Evolutionary conservation across 2,113 vertebrate genomes (phyloP).

Genomic region (Agelaius tricolor): DNA sequence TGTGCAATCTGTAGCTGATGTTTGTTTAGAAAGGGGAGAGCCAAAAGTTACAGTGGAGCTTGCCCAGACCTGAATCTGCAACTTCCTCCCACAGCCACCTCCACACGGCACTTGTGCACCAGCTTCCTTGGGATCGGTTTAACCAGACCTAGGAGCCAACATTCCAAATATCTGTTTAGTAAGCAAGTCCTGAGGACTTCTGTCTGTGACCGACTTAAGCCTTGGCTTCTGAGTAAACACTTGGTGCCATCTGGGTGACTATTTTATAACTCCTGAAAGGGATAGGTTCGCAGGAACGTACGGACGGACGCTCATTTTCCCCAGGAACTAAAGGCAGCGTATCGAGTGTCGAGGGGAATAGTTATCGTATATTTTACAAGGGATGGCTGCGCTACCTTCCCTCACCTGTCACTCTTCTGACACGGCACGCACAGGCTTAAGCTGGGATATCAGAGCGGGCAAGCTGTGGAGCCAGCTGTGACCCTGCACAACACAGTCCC

Average conservation of each 20-base stretch:
- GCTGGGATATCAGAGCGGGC: slow-evolving; percentile 30
- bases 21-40: slow-evolving; percentile 37
- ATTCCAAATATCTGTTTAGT: slow-evolving; percentile 76
- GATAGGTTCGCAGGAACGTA: slow-evolving; percentile 50
- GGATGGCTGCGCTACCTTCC: slow-evolving; percentile 36
- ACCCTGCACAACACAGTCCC: slow-evolving; percentile 1
- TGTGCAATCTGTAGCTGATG: not conserved
- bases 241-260: slow-evolving; percentile 75
- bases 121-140: slow-evolving; percentile 63
- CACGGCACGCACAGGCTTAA: slow-evolving; percentile 46
- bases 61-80: slow-evolving; percentile 16
- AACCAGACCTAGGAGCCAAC: slow-evolving; percentile 49
- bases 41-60: not conserved
- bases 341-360: slow-evolving; percentile 63
- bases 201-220: slow-evolving; percentile 71
- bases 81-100: slow-evolving; percentile 20
- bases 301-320: slow-evolving; percentile 39
- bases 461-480: slow-evolving; percentile 29
- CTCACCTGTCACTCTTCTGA: slow-evolving; percentile 75
- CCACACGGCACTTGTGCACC: not conserved
- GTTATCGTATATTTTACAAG: slow-evolving; percentile 49
- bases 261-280: slow-evolving; percentile 72
- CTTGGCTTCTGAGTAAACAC: slow-evolving; percentile 71
- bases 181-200: slow-evolving; percentile 68
- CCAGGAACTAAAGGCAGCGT: slow-evolving; percentile 61